These are phyloP conservation scores for Drosophila acutilabella DNA, from an alignment of 2,888 invertebrate species.

Conservation along the genomic window DNA sequence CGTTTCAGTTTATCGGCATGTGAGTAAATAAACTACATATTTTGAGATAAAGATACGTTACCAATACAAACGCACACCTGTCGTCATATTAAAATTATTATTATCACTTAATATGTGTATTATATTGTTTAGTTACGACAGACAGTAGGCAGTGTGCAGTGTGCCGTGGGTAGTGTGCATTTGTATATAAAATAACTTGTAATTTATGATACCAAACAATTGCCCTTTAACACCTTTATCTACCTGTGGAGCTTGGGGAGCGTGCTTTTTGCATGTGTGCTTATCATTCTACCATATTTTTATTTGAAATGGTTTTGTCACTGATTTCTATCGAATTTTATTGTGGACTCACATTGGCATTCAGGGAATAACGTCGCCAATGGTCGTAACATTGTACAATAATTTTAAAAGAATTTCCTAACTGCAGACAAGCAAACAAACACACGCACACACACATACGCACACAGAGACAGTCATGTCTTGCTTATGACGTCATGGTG, in stretches of 20 bases:
- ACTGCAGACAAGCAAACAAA: background rate
- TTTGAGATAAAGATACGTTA: constrained; percentile 34
- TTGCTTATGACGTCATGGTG: constrained; percentile 47
- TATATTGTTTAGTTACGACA: constrained; percentile 27
- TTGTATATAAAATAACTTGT: background rate
- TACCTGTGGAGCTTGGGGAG: background rate
- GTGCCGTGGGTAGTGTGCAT: background rate
- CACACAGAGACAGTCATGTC: constrained; percentile 35
- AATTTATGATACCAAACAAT: constrained; percentile 22
- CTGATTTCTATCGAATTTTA: constrained; percentile 22
- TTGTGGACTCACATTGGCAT: constrained; percentile 8
- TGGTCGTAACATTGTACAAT: constrained; percentile 1
- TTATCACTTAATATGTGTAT: constrained; percentile 12
- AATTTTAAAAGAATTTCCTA: constrained; percentile 30
- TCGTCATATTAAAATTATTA: constrained; percentile 6
- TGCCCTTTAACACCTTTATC: constrained; percentile 7
- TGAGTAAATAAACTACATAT: constrained; percentile 38
- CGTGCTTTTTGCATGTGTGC: constrained; percentile 4
- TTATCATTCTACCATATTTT: constrained; percentile 40
- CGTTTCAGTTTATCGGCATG: constrained; percentile 29
- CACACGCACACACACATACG: too few relatives aligned
- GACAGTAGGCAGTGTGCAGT: constrained; percentile 4
- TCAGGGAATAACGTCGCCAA: constrained; percentile 5
- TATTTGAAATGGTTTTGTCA: constrained; percentile 32
- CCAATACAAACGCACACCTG: constrained; percentile 32